Conservation (phyloP, 2,888 invertebrate genomes). For the Anthophora plumipes region DNA sequence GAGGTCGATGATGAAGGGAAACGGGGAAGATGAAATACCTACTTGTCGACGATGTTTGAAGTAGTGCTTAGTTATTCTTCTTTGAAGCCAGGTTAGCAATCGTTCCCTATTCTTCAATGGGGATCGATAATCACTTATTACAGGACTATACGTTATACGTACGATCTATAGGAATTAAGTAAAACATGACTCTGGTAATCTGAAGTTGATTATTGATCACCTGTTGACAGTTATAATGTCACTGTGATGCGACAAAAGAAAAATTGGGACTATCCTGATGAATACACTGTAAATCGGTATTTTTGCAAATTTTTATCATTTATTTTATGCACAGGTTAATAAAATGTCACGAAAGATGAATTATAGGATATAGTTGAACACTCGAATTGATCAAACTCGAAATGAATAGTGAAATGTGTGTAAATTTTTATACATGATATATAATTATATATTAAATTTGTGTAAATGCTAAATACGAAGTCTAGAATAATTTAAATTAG, state of each 20-base stretch:
- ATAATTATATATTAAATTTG: too few relatives aligned
- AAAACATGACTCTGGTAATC: conserved; percentile 1
- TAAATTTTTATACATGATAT: too few relatives aligned
- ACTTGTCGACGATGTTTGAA: conserved; percentile 53
- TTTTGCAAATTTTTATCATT: neutral
- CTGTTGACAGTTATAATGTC: neutral
- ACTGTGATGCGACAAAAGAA: too few relatives aligned
- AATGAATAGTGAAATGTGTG: too few relatives aligned
- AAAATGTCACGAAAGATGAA: neutral
- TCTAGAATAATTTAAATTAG: too few relatives aligned
- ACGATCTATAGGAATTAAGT: neutral
- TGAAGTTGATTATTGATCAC: neutral
- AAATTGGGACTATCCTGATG: too few relatives aligned
- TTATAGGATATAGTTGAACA: neutral
- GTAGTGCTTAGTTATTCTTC: conserved; percentile 53
- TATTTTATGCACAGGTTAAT: neutral
- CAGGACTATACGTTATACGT: conserved; percentile 9
- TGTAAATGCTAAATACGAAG: too few relatives aligned
- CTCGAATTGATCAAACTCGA: too few relatives aligned
- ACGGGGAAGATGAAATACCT: conserved; percentile 54
- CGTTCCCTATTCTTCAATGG: conserved; percentile 14
- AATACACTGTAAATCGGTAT: too few relatives aligned
- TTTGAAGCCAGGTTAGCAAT: conserved; percentile 31
- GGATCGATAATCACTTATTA: conserved; percentile 49
- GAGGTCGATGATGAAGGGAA: conserved; percentile 49